These are phyloP conservation scores for Tyrophagus putrescentiae DNA, from an alignment of 1,140 invertebrate genomes.

Conservation along the genomic window DNA sequence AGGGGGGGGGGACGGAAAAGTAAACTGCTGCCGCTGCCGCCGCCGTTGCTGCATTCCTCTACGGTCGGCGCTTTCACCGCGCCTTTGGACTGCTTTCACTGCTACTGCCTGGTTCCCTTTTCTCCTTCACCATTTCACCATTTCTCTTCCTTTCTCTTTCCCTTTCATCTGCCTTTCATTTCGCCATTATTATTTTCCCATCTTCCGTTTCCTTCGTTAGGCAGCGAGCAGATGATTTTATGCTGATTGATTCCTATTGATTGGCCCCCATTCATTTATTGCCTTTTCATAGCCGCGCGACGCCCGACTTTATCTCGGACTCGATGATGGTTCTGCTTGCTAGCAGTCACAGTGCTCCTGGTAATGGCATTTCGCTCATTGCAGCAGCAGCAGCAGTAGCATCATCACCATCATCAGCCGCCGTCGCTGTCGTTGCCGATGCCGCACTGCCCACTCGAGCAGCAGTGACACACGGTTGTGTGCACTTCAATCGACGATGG, in stretches of 20 bases:
- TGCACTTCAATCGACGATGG: no score
- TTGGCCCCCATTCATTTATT: not conserved
- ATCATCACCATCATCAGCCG: no score
- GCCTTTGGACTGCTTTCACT: no score
- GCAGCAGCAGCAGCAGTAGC: no score
- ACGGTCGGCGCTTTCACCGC: no score
- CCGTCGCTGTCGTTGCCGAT: no score
- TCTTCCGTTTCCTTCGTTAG: constrained; percentile 13
- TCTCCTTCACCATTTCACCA: not conserved
- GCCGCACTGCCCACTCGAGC: no score
- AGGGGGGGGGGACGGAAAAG: not conserved
- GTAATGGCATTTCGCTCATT: not conserved
- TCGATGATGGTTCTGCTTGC: not conserved
- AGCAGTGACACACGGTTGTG: no score
- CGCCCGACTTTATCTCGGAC: not conserved
- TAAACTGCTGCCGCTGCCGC: not conserved
- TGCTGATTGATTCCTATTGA: constrained; percentile 12
- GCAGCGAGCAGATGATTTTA: not conserved
- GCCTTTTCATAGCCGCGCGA: no score
- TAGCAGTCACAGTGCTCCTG: not conserved
- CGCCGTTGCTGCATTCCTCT: no score
- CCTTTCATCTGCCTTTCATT: no score
- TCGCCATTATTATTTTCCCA: constrained; percentile 7
- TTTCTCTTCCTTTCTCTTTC: not conserved
- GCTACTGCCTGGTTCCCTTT: not conserved